Base-by-base conservation (phyloP, 2,797 vertebrate genomes). In the Enteromius treurensis region DNA sequence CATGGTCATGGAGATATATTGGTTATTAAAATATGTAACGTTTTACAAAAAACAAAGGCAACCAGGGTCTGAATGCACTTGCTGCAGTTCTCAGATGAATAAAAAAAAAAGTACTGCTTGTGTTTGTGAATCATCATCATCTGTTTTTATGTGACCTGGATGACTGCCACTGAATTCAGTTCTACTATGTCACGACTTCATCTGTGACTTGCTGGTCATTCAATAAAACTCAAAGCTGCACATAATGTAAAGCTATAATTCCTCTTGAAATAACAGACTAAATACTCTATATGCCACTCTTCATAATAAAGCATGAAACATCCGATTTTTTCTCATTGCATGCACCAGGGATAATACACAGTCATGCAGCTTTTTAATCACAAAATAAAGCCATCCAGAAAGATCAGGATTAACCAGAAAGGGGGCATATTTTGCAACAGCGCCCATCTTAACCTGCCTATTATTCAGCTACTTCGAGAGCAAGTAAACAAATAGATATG, bases 1-100 rank as follows among this genome's bases (percentile, higher is more conserved):
- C 37, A 62, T 80, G 49, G 49, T 69, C 15, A 69, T 29, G 32
- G 34, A 70, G 47, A 55, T 70, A 69, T 29, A 21, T 15, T 62
- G 14, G 17, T 42, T 53, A 53, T 53, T 68, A 37, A 68, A 68
- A 67, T 23, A 4, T 79, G 29, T 23, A 65, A 47, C 21, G 23
- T 32, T 64, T n/a, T 8, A 37, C 5, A 62, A 29, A 49, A 37
- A 4, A 9, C 32, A 42, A 34, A n/a, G 3, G n/a, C 23, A 60
- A 21, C 37, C 34, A 42, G 55, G 23, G 40, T 32, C 29, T 62
- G 23, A 13, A 29, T 21, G 75, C 11, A 45, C 17, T 32, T 47
- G 23, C 47, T 47, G 49, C 7, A 37, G 51, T 6, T 53, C 73
- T 55, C 32, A 55, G 29, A 75, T 58, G 23, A 76, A 76, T 32